These are phyloP conservation scores for Orthosia gothica DNA, from an alignment of 2,888 invertebrate genomes.

Conservation along the genomic window DNA sequence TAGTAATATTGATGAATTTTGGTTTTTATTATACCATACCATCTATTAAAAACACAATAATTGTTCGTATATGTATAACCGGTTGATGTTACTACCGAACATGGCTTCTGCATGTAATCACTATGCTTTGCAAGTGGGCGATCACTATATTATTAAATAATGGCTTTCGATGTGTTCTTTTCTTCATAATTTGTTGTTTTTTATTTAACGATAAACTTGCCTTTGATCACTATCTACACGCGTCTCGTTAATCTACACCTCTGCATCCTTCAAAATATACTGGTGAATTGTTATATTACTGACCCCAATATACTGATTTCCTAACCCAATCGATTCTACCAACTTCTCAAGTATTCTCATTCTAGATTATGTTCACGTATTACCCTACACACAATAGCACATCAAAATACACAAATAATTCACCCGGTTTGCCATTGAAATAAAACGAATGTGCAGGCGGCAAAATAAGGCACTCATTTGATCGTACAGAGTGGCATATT, in stretches of 20 bases:
- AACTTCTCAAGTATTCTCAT: background rate
- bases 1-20: constrained; percentile 44
- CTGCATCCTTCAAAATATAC: too few species aligned
- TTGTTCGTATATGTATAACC: constrained; percentile 26
- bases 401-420: constrained; percentile 23
- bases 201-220: too few species aligned
- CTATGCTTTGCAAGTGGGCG: constrained; percentile 18
- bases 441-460: constrained; percentile 17
- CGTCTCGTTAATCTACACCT: too few species aligned
- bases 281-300: too few species aligned
- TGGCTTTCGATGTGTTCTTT: constrained; percentile 3
- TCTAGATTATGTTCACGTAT: background rate
- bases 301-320: background rate
- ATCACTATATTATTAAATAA: constrained; percentile 14
- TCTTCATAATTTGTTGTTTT: background rate
- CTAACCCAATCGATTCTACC: background rate
- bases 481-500: constrained; percentile 11
- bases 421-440: constrained; percentile 19
- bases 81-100: constrained; percentile 22
- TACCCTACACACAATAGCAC: background rate
- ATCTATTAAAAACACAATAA: constrained; percentile 37
- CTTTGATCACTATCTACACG: too few species aligned
- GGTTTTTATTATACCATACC: too few species aligned
- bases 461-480: constrained; percentile 16
- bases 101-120: constrained; percentile 27